Base-by-base conservation (phyloP, 2,113 vertebrate species). In the Cairina moschata region DNA sequence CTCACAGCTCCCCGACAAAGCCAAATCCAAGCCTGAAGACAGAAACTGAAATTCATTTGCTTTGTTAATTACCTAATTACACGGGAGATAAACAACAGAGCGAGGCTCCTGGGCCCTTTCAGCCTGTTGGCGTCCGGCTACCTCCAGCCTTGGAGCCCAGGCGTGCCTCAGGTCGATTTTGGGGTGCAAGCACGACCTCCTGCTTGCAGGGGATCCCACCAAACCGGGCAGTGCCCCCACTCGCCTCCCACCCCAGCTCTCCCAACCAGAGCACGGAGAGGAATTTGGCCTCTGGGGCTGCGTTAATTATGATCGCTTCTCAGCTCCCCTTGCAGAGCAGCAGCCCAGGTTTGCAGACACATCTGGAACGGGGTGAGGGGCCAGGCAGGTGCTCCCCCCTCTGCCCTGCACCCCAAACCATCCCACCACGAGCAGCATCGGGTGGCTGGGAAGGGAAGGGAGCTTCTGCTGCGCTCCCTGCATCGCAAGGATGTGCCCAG, bases 61-160 rank as follows among this genome's bases (percentile, higher is more conserved):
- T 96, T 95, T 95, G 90, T 96, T 97, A 94, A 95, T 95, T 92
- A 94, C 63, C 40, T 91, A 90, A 92, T 94, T 97, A 94, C 87
- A 63, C n/a, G 22, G 40, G 44, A 95, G 95, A 91, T 96, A 92
- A 91, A 88, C 67, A 92, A 68, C 77, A 80, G 79, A 4, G 54
- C 73, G 23, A 4, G 1, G 79, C 79, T 93, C 46, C 23, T 0
- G 6, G 80, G 83, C 87, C n/a, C 31, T 87, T 55, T 74, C 71
- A 12, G 28, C 3, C 50, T 34, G 36, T 2, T 90, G 84, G 54
- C 56, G 56, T 36, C 52, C 4, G 38, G 50, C 58, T 32, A 38
- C 63, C 46, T 63, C 18, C 11, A 1, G 38, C 77, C n/a, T 50
- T 32, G 0, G 11, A 96, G 82, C n/a, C 63, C 79, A 93, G 55